phyloP scores from a whole-genome alignment of 1,140 invertebrate species.

The Hestina assimilis region DNA sequence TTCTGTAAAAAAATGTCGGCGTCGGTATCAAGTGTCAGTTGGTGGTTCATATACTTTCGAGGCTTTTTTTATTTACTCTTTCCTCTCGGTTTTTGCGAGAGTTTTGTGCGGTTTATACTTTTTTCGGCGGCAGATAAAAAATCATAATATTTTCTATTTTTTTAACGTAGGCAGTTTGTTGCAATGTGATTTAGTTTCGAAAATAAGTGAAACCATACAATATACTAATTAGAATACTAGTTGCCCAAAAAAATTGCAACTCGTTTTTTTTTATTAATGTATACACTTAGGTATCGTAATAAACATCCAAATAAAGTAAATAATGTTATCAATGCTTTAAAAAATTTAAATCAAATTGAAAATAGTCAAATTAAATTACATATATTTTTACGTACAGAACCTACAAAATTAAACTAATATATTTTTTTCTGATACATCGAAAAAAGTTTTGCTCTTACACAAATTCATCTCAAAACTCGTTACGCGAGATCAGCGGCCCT shows the following conservation, averaged over 20 bases:
- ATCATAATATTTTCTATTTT: constrained; percentile 6
- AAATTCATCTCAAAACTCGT: constrained; percentile 42
- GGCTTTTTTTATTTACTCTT: constrained; percentile 1
- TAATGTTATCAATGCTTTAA: no score
- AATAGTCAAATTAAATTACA: no score
- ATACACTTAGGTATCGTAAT: background rate
- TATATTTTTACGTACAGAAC: constrained; percentile 7
- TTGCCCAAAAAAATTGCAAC: no score
- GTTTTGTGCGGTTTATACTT: constrained; percentile 4
- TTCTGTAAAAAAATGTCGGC: constrained; percentile 8
- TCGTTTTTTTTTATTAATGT: no score
- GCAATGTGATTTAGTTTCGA: no score
- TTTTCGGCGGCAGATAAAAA: background rate
- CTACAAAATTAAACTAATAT: background rate
- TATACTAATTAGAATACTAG: no score
- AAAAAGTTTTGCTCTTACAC: constrained; percentile 34
- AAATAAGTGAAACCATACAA: no score
- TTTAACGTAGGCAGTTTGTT: background rate
- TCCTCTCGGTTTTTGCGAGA: constrained; percentile 6
- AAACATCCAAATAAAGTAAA: background rate
- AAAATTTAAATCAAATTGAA: no score
- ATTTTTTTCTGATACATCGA: constrained; percentile 32
- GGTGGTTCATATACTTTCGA: constrained; percentile 10
- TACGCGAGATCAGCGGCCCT: constrained; percentile 41
- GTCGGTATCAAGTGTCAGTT: constrained; percentile 16